Evolutionary conservation across 2,888 invertebrate genomes (phyloP).

Genomic region (Mactromeris polynyma): DNA sequence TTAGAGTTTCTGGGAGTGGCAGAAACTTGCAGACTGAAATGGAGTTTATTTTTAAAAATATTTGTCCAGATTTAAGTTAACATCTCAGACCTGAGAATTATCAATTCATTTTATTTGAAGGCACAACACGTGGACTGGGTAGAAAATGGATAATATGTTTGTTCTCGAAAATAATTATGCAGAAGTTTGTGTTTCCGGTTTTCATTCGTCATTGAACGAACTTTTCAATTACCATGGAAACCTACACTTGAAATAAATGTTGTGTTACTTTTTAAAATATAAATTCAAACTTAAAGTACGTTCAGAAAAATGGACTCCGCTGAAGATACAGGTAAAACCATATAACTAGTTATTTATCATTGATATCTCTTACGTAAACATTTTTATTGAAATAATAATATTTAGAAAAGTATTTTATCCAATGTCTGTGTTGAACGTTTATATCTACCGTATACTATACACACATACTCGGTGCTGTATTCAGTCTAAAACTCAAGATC

Average conservation of each 20-base stretch:
- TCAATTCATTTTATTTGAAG: too few relatives aligned
- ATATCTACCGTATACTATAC: too few relatives aligned
- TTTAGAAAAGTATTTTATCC: background rate
- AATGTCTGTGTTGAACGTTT: background rate
- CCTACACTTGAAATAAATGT: background rate
- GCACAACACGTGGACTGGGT: too few relatives aligned
- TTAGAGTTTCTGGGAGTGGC: too few relatives aligned
- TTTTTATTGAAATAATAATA: background rate
- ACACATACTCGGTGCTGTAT: too few relatives aligned
- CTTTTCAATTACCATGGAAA: background rate
- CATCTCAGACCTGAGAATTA: background rate
- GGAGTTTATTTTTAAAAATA: background rate
- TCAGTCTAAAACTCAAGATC: too few relatives aligned
- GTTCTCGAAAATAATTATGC: too few relatives aligned
- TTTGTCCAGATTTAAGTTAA: background rate
- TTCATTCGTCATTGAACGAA: background rate
- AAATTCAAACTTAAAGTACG: background rate
- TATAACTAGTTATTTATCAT: background rate
- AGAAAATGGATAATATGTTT: too few relatives aligned
- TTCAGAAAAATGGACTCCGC: background rate
- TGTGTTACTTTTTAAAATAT: background rate
- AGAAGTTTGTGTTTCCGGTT: background rate
- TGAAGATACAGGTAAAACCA: background rate
- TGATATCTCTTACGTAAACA: background rate
- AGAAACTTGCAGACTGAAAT: background rate